Conservation (phyloP, 2,888 invertebrate genomes). For the Melanotus villosus region DNA sequence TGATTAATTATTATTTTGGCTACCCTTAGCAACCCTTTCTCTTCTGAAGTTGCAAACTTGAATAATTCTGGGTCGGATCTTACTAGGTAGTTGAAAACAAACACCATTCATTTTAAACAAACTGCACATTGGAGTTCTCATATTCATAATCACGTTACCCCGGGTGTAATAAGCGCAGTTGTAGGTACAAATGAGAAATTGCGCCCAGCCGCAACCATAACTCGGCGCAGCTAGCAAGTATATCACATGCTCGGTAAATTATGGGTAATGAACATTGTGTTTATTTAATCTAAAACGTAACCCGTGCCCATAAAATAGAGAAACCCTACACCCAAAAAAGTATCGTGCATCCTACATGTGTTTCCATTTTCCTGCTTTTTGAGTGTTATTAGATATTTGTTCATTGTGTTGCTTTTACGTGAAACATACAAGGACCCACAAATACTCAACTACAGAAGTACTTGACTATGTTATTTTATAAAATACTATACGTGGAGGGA, state of each 20-base stretch:
- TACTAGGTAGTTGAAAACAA: constrained; percentile 47
- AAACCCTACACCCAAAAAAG: constrained; percentile 31
- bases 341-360: neutral
- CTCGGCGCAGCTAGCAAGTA: constrained; percentile 63
- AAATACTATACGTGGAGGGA: no score
- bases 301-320: constrained; percentile 59
- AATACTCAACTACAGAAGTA: no score
- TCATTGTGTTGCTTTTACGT: no score
- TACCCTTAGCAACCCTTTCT: neutral
- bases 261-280: constrained; percentile 67
- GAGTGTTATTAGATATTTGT: neutral
- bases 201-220: constrained; percentile 65
- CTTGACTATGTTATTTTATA: no score
- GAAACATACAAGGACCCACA: no score
- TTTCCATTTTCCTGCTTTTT: neutral
- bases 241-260: constrained; percentile 65
- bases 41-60: constrained; percentile 18
- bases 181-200: constrained; percentile 67
- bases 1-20: neutral
- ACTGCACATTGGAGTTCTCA: constrained; percentile 61
- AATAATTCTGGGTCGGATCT: constrained; percentile 39
- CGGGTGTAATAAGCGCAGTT: constrained; percentile 66
- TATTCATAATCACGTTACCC: constrained; percentile 67
- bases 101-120: constrained; percentile 52
- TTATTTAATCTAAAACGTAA: constrained; percentile 67